A percentile compares a stretch with the other conserved stretches of the same genome.
Conservation (phyloP, 2,888 invertebrate species). For the Gerris lacustris region DNA sequence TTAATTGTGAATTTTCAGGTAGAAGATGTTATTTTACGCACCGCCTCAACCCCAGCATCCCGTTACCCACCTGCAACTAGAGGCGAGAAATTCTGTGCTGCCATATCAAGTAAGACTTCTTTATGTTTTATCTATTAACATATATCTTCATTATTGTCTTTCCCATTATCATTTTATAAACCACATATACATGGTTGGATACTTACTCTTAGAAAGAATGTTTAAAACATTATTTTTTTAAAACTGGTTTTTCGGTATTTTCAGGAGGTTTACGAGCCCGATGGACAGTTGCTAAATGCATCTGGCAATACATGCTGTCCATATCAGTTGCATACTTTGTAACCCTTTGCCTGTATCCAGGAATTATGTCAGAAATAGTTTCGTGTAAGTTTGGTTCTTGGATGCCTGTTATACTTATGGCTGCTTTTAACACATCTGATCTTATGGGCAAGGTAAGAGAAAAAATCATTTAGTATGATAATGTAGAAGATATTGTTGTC, state of each 20-base stretch:
- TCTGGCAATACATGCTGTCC: constrained; percentile 83
- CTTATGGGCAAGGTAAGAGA: constrained; percentile 61
- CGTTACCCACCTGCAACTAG: neutral
- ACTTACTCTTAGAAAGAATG: no score
- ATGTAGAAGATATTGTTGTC: no score
- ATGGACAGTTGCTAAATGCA: constrained; percentile 67
- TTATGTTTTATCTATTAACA: neutral
- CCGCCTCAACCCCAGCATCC: neutral
- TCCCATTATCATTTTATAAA: neutral
- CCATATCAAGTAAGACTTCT: constrained; percentile 3
- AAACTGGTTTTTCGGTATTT: constrained; percentile 25
- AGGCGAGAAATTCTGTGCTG: neutral
- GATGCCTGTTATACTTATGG: constrained; percentile 87
- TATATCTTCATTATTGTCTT: neutral
- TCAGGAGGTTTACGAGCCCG: constrained; percentile 58
- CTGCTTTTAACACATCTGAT: constrained; percentile 76
- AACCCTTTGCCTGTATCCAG: constrained; percentile 78
- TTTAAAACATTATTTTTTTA: no score
- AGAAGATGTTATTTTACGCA: neutral
- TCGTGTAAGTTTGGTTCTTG: constrained; percentile 71
- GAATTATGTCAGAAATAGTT: constrained; percentile 75
- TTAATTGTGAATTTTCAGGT: neutral
- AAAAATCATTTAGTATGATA: no score
- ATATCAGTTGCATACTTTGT: constrained; percentile 81
- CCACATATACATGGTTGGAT: no score